Base-by-base conservation (phyloP, 2,797 vertebrate species). In the Artibeus jamaicensis region DNA sequence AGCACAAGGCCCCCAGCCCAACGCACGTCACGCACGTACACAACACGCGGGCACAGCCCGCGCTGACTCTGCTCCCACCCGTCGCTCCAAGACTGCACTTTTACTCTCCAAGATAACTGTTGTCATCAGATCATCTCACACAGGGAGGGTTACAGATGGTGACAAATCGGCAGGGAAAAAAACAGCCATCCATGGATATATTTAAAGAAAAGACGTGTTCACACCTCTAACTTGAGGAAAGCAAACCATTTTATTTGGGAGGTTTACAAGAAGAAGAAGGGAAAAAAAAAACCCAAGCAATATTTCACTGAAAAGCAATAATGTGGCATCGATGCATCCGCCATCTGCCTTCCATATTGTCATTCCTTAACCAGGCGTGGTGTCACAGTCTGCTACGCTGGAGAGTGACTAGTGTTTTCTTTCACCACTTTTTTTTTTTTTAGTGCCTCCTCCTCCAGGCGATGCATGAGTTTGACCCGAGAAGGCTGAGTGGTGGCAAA, bases 131-230 rank as follows among this genome's bases (percentile, higher is more conserved):
- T 88, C 70, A 39, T 95, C 94, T 95, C 97, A 62, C 86, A 67
- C 93, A 97, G 53, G 71, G 95, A 96, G 94, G 96, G 91, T 96
- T 97, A 89, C 97, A 98, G 97, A 98, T 97, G 97, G 97, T 94
- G 88, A 96, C 93, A 97, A 96, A 93, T 19, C 73, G 97, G 97
- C 97, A 97, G 97, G 95, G 97, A 97, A 96, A 97, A 97, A 97
- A 97, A 81, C 97, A 97, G 95, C 95, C 81, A 87, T 68, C 67
- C 95, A 84, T 95, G 91, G 96, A 97, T 97, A 97, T 97, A 97
- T 97, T 98, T 97, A 96, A 97, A 97, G 97, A 95, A 96, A 95
- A 98, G 97, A 96, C 62, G 42, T 86, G 74, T 67, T 95, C 91
- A 96, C 97, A 95, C 95, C 97, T 97, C 95, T 92, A 94, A 94